phyloP scores from a whole-genome alignment of 2,113 vertebrate genomes.

The Antechinus flavipes region DNA sequence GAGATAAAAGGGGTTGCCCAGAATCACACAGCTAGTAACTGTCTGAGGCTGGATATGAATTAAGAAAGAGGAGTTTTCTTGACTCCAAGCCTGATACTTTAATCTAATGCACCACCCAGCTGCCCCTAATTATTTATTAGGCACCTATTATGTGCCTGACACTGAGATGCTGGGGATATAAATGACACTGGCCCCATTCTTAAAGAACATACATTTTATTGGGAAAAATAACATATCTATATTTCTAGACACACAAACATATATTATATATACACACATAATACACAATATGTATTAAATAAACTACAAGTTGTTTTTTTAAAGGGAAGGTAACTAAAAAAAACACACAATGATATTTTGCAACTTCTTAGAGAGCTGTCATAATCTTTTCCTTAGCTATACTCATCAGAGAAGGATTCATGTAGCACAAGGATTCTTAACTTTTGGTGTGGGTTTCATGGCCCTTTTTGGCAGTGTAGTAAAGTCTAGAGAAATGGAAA shows the following conservation, averaged over 20 bases:
- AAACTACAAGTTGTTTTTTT: neutral
- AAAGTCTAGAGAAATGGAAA: neutral
- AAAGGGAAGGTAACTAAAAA: neutral
- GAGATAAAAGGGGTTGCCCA: neutral
- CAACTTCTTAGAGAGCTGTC: neutral
- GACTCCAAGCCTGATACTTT: neutral
- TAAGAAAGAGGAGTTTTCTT: neutral
- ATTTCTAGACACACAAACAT: neutral
- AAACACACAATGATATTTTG: neutral
- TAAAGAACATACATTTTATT: neutral
- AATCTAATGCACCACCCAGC: neutral
- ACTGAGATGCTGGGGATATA: neutral
- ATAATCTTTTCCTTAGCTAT: neutral
- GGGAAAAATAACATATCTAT: neutral
- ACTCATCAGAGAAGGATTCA: neutral
- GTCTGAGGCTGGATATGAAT: neutral
- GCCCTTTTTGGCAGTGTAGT: neutral
- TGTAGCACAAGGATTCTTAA: neutral
- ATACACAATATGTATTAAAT: neutral
- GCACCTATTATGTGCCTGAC: neutral
- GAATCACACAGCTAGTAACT: neutral
- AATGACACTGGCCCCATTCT: neutral
- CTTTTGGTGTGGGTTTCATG: neutral
- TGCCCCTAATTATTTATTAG: neutral
- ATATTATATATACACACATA: no score